Evolutionary conservation across 2,888 invertebrate species (phyloP), one percentile per base, ranked within the genome.

Genomic region (Lathronympha strigana): DNA sequence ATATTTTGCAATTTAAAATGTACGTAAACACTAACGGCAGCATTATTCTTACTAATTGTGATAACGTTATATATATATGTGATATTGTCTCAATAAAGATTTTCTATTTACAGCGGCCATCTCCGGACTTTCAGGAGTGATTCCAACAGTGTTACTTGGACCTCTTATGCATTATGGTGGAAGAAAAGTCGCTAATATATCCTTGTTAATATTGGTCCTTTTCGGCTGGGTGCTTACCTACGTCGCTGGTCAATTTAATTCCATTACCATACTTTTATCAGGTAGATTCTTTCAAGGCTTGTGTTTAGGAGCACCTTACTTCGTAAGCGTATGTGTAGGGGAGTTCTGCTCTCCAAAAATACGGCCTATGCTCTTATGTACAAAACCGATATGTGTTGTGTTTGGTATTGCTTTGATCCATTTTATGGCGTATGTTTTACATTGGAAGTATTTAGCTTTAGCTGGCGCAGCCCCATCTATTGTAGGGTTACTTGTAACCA

Each of bases 111-210:
- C 50, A 60, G 60, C 60, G 6, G 36, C 36, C 13, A 38, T 60
- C 11, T 49, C 60, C 6, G 60, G 60, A 9, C 8, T 49, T 15
- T 60, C 60, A 15, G 60, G 49, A 5, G 15, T 60, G 2, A 23
- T 60, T 25, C 60, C 60, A 9, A 25, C 25, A 9, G 1, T 60
- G 15, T 8, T 60, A 19, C 49, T 60, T 15, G 60, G 60, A 17
- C 60, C 60, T 15, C 15, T 60, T 2, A 60, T 60, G 60, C 60
- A 60, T 25, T 49, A 25, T 25, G 23, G 23, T 13, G 60, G 60
- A 8, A 60, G 60, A 23, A 60, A 38, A 38, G 9, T 25, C 1
- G n/a, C 50, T 38, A 50, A 60, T 9, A 38, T 60, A 25, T 38
- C 23, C 13, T 8, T 60, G 6, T 25, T 25, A 6, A 13, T 38